A percentile compares a stretch with the other conserved stretches of the same genome.
Conservation (phyloP, 2,113 vertebrate genomes). For the Nothoprocta perdicaria region DNA sequence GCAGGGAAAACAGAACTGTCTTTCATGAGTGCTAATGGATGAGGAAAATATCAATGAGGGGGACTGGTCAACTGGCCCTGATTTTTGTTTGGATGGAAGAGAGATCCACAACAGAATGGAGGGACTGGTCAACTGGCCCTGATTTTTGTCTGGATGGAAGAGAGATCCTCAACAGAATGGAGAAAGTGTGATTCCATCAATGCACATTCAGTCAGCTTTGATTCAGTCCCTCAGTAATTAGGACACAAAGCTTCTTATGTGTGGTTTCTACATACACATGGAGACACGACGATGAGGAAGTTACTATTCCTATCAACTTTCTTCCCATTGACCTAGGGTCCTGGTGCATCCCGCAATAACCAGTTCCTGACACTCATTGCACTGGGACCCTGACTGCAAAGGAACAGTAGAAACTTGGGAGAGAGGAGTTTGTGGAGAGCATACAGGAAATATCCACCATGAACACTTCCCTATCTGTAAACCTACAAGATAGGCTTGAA, state of each 20-base stretch:
- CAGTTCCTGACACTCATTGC: background rate
- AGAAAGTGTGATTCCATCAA: background rate
- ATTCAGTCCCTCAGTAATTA: background rate
- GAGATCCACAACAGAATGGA: background rate
- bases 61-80: background rate
- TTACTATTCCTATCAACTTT: background rate
- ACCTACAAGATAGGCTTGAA: background rate
- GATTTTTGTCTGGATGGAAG: background rate
- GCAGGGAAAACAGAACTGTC: background rate
- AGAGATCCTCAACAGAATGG: background rate
- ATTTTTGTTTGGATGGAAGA: background rate
- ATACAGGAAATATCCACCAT: background rate
- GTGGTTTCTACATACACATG: background rate
- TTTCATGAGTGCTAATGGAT: background rate
- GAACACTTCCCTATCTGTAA: constrained; percentile 4
- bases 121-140: background rate
- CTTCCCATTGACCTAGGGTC: background rate
- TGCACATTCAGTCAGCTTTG: background rate
- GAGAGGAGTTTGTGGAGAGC: background rate
- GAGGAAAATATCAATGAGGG: background rate
- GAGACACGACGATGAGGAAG: background rate
- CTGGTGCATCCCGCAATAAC: background rate
- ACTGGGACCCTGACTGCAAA: background rate
- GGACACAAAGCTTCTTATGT: background rate
- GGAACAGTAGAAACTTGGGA: background rate